Evolutionary conservation across 53 echinoderm and acorn worm species (phyloP).

Genomic region (Actinopyga echinites): DNA sequence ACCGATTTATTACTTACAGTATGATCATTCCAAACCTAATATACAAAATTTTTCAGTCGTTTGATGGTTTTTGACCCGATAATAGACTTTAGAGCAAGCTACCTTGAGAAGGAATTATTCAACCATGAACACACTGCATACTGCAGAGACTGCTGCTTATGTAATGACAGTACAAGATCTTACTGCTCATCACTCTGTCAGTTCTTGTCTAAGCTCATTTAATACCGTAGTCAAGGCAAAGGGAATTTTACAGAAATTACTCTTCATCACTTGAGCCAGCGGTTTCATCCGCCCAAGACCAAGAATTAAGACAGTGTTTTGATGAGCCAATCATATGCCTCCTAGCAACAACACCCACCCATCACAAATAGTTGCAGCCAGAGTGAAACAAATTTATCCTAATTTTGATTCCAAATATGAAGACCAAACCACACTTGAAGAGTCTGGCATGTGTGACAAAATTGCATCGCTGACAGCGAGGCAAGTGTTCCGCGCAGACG

Average conservation of each 20-base stretch:
- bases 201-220: neutral
- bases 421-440: neutral
- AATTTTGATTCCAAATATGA: slow-evolving; percentile 24
- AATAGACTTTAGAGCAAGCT: no score
- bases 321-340: slow-evolving; percentile 3
- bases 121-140: no score
- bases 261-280: no score
- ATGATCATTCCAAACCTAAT: no score
- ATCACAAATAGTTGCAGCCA: neutral
- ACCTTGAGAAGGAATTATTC: no score
- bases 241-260: no score
- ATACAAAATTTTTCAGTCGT: no score
- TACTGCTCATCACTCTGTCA: neutral
- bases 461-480: neutral
- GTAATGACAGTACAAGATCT: no score
- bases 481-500: neutral
- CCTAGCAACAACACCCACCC: slow-evolving; percentile 19
- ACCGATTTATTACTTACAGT: no score
- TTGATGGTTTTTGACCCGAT: no score
- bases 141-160: no score
- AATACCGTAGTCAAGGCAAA: neutral
- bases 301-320: neutral
- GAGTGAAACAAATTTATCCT: slow-evolving; percentile 2
- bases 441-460: neutral
- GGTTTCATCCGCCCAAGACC: no score